Evolutionary conservation across 2,888 invertebrate species (phyloP), one percentile per base, ranked within the genome.

Genomic region (Stenoptilia bipunctidactyla): DNA sequence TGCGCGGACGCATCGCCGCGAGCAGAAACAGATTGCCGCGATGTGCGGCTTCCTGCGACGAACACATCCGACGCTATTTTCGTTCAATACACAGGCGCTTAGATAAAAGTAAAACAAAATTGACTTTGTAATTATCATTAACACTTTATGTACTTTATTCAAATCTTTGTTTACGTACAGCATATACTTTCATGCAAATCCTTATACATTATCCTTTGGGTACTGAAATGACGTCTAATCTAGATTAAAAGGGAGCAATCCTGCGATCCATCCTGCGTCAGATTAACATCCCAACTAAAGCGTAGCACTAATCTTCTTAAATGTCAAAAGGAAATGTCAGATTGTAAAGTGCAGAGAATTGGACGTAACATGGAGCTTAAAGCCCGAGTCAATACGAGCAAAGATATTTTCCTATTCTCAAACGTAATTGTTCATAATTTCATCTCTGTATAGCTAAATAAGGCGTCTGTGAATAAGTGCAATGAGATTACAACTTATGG

Each of bases 291-390:
- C 69, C 56, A 72, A 71, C 75, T 68, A 66, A 70, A 63, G 66
- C 68, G 74, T 70, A 80, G 72, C 75, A 73, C 73, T 82, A 80
- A 83, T 82, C 83, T 82, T 73, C 76, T 83, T 76, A 73, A 77
- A 83, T 76, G 82, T 80, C 83, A 74, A 77, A 73, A 82, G 84
- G 83, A 85, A 83, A 85, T 73, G 84, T 85, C 84, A 74, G 84
- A 82, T 84, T 77, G 82, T 74, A 76, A 76, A 66, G 68, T 70
- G 67, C 72, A 75, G 75, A 69, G 73, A 68, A 58, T 59, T 51
- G 63, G 65, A 58, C 61, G 57, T 56, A 46, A 60, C 60, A 71
- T 66, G 72, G 56, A 71, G 75, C 71, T 79, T 77, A 76, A 61
- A 14, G 50, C 48, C 59, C 56, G 48, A 20, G 54, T 53, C 61